Evolutionary conservation across 2,113 vertebrate genomes (phyloP).

Genomic region (Ursus arctos): DNA sequence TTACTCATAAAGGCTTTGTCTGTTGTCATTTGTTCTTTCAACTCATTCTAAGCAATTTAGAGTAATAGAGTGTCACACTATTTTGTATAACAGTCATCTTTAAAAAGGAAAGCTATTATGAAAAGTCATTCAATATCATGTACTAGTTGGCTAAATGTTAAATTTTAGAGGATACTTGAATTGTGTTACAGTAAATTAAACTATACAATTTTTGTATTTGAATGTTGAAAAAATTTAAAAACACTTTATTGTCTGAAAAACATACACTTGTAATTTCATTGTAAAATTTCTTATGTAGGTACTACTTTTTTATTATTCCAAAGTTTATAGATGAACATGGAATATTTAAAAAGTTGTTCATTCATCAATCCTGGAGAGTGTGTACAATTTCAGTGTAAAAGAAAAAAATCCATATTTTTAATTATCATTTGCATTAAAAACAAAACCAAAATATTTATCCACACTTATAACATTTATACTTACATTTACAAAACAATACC

Average conservation of each 20-base stretch:
- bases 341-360: constrained; percentile 60
- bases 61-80: constrained; percentile 63
- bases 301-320: constrained; percentile 72
- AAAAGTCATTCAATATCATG: constrained; percentile 76
- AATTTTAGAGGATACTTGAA: constrained; percentile 83
- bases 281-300: constrained; percentile 78
- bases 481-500: constrained; percentile 19
- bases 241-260: constrained; percentile 79
- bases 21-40: constrained; percentile 80
- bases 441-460: constrained; percentile 75
- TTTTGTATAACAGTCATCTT: constrained; percentile 83
- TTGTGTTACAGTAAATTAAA: constrained; percentile 82
- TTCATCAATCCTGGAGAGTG: constrained; percentile 48
- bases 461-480: constrained; percentile 59
- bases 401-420: constrained; percentile 66
- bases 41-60: constrained; percentile 79
- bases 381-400: constrained; percentile 61
- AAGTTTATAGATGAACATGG: constrained; percentile 73
- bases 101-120: constrained; percentile 71
- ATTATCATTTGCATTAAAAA: constrained; percentile 69
- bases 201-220: constrained; percentile 84
- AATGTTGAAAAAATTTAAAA: constrained; percentile 79
- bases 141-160: constrained; percentile 77
- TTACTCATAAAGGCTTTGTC: constrained; percentile 74
- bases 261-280: constrained; percentile 66